These are phyloP conservation scores for Galagoides demidoff DNA, from an alignment of 2,797 vertebrate genomes.

Conservation along the genomic window DNA sequence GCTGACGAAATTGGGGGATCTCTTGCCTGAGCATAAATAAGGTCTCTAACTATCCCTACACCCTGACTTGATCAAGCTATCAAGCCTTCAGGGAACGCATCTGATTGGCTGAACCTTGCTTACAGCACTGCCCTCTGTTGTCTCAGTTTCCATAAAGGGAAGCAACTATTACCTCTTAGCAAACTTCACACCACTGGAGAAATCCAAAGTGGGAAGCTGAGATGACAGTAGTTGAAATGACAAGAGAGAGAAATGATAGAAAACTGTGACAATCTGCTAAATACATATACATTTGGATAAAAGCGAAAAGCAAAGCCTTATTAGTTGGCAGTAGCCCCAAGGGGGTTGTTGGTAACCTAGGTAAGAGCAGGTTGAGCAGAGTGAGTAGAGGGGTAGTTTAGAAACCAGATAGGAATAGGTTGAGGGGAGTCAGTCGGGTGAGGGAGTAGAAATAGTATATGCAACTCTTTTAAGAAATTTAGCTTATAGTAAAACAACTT, in stretches of 20 bases:
- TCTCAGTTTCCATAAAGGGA: not conserved
- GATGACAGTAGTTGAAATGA: not conserved
- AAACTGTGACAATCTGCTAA: not conserved
- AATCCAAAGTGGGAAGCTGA: not conserved
- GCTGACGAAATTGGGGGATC: not conserved
- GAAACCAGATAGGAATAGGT: not conserved
- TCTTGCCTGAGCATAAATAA: not conserved
- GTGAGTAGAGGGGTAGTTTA: not conserved
- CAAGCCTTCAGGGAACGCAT: not conserved
- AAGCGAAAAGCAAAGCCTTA: not conserved
- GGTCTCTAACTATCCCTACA: not conserved
- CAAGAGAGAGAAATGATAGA: not conserved
- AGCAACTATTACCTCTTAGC: not conserved
- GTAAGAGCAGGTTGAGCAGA: not conserved
- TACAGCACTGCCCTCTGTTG: not conserved
- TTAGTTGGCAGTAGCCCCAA: not conserved
- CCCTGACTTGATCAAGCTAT: not conserved
- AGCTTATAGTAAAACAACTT: not conserved
- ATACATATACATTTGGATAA: not conserved
- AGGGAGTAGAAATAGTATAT: not conserved
- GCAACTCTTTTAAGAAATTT: not conserved
- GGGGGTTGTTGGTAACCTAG: not conserved
- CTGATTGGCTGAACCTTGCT: not conserved
- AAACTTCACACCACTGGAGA: not conserved
- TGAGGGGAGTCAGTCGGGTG: not conserved